Evolutionary conservation across 2,113 vertebrate genomes (phyloP), one percentile per base, ranked within the genome.

Genomic region (Corythaeola cristata): DNA sequence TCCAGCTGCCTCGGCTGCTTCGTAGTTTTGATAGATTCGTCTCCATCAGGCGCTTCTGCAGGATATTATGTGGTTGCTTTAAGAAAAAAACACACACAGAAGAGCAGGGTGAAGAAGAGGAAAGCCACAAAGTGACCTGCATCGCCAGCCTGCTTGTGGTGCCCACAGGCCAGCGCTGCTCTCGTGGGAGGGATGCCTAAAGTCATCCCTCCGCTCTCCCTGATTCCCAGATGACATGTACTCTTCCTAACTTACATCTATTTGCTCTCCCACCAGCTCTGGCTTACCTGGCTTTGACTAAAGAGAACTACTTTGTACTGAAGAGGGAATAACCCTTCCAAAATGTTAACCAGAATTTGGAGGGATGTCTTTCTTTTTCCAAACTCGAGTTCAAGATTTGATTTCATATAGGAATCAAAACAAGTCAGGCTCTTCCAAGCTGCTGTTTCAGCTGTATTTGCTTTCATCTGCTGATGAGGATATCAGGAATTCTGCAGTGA

Each of bases 31-130:
- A 98, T 47, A 99, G 66, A 64, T 99, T 99, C 69, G 98, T 98
- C 93, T 99, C 99, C 98, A 99, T 98, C 78, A 99, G 96, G 53
- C 99, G 99, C 81, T 98, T 98, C 97, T 99, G 99, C 87, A 99
- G 98, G 80, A 99, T 99, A 41, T 98, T 98, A 37, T 99, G 99
- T 12, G 99, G 99, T 97, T 99, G 99, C 99, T 99, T 95, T 66
- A 93, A 59, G 90, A 41, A 50, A 92, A 92, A 93, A 76, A 60
- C 52, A 89, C 23, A 68, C 64, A 80, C 7, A 58, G 37, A 50
- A 69, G 56, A 62, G 35, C 39, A 89, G 62, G 16, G 33, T 62
- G 60, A 90, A 60, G 39, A 68, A 78, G 73, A 50, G 39, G 45
- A 50, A 66, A 83, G 62, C 8, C 72, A 52, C 2, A 0, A 55